These are phyloP conservation scores for Strigamia maritima DNA, from an alignment of 2,888 invertebrate species.

Conservation along the genomic window DNA sequence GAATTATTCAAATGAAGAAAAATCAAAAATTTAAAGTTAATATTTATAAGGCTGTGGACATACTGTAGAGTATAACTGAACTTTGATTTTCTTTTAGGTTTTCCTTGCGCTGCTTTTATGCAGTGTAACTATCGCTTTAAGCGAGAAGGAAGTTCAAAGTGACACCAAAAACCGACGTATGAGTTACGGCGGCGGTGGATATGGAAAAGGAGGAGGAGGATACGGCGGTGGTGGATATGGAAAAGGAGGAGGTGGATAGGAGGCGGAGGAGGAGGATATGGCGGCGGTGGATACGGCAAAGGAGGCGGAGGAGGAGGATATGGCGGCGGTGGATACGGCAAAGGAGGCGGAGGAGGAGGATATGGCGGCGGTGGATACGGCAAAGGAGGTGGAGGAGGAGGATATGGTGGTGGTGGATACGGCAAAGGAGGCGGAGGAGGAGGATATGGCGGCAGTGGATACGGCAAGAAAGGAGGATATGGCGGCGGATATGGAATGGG, in stretches of 20 bases:
- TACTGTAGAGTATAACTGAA: not conserved
- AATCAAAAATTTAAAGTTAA: too few species aligned
- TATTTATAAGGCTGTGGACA: too few species aligned
- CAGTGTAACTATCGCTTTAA: not conserved
- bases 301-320: slow-evolving; percentile 29
- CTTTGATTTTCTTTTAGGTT: not conserved
- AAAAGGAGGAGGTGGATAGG: slow-evolving; percentile 3
- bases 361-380: slow-evolving; percentile 6
- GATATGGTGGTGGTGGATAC: not conserved
- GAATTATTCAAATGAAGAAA: too few species aligned
- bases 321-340: not conserved
- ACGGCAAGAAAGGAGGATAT: not conserved
- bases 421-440: slow-evolving; percentile 34
- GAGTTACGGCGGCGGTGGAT: not conserved
- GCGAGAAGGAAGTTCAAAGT: not conserved
- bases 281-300: slow-evolving; percentile 1
- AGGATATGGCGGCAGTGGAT: slow-evolving; percentile 5
- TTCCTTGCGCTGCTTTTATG: not conserved
- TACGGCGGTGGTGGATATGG: not conserved
- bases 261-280: slow-evolving; percentile 36
- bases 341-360: not conserved
- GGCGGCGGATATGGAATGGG: slow-evolving; percentile 16
- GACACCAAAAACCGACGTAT: slow-evolving; percentile 6
- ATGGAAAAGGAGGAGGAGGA: not conserved
- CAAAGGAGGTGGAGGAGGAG: not conserved